phyloP scores from a whole-genome alignment of 2,888 invertebrate species.

The Nomada lathburiana region DNA sequence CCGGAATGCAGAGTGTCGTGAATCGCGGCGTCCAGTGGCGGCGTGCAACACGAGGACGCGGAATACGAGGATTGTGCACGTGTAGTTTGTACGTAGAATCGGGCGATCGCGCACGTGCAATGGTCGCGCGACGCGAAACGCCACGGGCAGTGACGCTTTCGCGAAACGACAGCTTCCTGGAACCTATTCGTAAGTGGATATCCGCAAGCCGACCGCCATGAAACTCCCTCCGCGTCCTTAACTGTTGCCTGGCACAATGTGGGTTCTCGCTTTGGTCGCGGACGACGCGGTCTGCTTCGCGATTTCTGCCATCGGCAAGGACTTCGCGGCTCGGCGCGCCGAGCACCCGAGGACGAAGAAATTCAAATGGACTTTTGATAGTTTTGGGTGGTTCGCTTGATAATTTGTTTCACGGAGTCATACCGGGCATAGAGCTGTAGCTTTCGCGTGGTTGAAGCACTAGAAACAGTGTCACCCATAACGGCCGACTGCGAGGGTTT shows the following conservation, averaged over 20 bases:
- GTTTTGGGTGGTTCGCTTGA: not conserved
- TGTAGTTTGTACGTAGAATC: slow-evolving; percentile 26
- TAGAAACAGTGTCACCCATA: too few relatives aligned
- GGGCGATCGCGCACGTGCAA: slow-evolving; percentile 49
- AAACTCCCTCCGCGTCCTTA: slow-evolving; percentile 39
- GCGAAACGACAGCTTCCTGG: slow-evolving; percentile 77
- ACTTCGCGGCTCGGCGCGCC: not conserved
- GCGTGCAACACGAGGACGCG: slow-evolving; percentile 55
- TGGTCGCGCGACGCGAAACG: slow-evolving; percentile 39
- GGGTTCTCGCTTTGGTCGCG: not conserved
- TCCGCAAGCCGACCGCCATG: slow-evolving; percentile 36
- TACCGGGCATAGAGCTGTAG: not conserved
- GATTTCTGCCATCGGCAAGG: not conserved
- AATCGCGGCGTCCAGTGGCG: slow-evolving; percentile 69
- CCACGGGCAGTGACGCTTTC: slow-evolving; percentile 60
- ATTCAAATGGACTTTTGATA: not conserved
- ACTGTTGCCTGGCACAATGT: not conserved
- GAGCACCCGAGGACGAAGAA: too few relatives aligned
- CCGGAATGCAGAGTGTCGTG: slow-evolving; percentile 78
- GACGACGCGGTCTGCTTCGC: not conserved
- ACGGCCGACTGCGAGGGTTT: too few relatives aligned
- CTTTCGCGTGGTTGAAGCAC: not conserved
- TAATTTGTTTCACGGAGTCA: not conserved
- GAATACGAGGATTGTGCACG: slow-evolving; percentile 41
- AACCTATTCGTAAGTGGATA: slow-evolving; percentile 66